Base-by-base conservation (phyloP, 2,113 vertebrate genomes). In the Myrmophylax atrothorax region DNA sequence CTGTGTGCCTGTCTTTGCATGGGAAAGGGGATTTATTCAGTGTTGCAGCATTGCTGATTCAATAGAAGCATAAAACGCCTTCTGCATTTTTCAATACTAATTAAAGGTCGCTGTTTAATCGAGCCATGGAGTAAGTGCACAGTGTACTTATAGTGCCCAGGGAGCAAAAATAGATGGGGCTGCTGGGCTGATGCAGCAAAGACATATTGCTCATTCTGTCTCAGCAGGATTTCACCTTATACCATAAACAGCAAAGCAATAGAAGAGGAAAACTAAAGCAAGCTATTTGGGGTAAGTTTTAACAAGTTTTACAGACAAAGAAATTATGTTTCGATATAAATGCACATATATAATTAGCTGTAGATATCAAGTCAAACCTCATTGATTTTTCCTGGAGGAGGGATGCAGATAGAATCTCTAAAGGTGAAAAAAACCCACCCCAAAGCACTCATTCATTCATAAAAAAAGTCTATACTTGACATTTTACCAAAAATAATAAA, bases 171-270 rank as follows among this genome's bases (percentile, higher is more conserved):
- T 56, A 96, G 93, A 81, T 89, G 85, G 47, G 75, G 66, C 69
- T 93, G 69, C 88, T 66, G 94, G 85, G 84, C 82, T 95, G 47
- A 86, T 90, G 90, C 85, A 96, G 90, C 90, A 73, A 83, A 94
- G 77, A 49, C 55, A 89, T 40, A 68, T 14, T 84, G 75, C 87
- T 86, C 70, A 46, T 70, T 73, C 44, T 44, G 63, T 55, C 82
- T 87, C 80, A 63, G 86, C 31, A 87, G 60, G 63, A 64, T 89
- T 90, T 89, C 84, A 72, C 72, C 88, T 83, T 66, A 25, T 46
- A 56, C 62, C 64, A n/a, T 11, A 64, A 81, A 72, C 10, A 20
- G 56, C 79, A 68, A 86, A 81, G 64, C n/a, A 38, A 12, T 40
- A 17, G 18, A 12, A 38, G 22, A 0, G 74, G 56, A 49, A 84